A percentile compares a stretch with the other conserved stretches of the same genome.
These are phyloP conservation scores for Polypterus senegalus DNA, from an alignment of 2,113 vertebrate species.

Conservation along the genomic window DNA sequence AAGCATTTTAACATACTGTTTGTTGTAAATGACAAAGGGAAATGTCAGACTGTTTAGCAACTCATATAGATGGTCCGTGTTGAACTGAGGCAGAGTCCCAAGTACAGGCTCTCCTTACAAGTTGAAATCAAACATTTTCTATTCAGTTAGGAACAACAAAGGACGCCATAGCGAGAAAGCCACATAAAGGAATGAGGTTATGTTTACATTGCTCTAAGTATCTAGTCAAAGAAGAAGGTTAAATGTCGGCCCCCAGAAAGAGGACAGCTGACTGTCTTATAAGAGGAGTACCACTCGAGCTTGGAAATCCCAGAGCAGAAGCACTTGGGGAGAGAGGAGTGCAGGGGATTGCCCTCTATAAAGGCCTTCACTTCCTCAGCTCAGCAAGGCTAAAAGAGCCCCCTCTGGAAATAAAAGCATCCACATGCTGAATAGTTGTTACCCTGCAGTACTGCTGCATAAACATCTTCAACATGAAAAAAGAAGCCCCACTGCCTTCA, in stretches of 20 bases:
- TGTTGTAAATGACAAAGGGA: too few relatives aligned
- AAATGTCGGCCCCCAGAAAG: constrained; percentile 25
- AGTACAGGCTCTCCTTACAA: too few relatives aligned
- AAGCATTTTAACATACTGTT: too few relatives aligned
- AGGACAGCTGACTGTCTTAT: constrained; percentile 13
- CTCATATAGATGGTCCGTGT: too few relatives aligned
- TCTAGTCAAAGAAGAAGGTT: constrained; percentile 30
- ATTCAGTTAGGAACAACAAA: too few relatives aligned
- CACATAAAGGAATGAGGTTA: too few relatives aligned
- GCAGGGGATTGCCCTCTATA: constrained; percentile 25
- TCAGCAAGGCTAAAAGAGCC: constrained; percentile 14
- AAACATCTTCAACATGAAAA: constrained; percentile 25
- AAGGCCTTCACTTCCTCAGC: constrained; percentile 17
- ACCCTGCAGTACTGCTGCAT: constrained; percentile 27
- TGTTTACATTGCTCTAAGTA: constrained; percentile 3
- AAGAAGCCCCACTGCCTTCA: constrained; percentile 22
- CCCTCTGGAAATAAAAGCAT: constrained; percentile 12
- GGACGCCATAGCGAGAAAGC: too few relatives aligned
- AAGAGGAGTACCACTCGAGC: constrained; percentile 3
- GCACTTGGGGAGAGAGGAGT: constrained; percentile 17
- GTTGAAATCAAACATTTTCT: too few relatives aligned
- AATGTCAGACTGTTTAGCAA: too few relatives aligned
- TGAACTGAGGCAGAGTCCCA: too few relatives aligned
- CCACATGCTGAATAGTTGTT: constrained; percentile 14
- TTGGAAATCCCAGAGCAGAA: constrained; percentile 11